These are phyloP conservation scores for Drosophila sproati DNA, from an alignment of 1,140 invertebrate species.

Conservation along the genomic window DNA sequence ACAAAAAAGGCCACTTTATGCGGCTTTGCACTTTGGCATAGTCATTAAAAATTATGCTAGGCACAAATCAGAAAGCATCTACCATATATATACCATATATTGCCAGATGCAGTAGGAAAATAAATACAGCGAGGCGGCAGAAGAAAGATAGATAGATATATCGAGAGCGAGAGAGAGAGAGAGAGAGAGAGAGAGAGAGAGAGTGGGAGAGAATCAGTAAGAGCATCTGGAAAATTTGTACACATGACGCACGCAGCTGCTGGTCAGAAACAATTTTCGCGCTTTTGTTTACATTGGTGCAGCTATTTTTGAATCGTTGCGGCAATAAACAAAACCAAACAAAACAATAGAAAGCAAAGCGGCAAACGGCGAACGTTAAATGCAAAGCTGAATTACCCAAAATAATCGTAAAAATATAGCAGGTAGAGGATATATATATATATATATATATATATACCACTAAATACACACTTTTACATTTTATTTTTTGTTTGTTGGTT, in stretches of 20 bases:
- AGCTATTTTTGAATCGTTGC: slow-evolving; percentile 77
- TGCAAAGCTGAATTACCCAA: slow-evolving; percentile 22
- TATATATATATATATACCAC: not conserved
- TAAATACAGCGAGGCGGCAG: slow-evolving; percentile 1
- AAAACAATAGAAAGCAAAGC: slow-evolving; percentile 59
- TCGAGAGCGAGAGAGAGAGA: not conserved
- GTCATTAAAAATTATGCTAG: slow-evolving; percentile 75
- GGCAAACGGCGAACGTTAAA: slow-evolving; percentile 25
- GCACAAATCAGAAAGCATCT: slow-evolving; percentile 39
- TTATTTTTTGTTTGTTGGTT: slow-evolving; percentile 24
- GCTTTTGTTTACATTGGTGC: slow-evolving; percentile 81
- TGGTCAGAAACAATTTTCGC: slow-evolving; percentile 53
- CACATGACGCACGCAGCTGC: slow-evolving; percentile 77
- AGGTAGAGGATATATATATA: slow-evolving; percentile 18
- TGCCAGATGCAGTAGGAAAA: slow-evolving; percentile 43
- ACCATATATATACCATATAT: slow-evolving; percentile 6
- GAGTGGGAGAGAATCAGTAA: slow-evolving; percentile 1
- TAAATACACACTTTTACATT: not conserved
- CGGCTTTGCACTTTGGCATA: slow-evolving; percentile 74
- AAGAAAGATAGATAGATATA: not conserved
- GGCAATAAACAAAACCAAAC: slow-evolving; percentile 76
- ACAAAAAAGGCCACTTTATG: slow-evolving; percentile 64
- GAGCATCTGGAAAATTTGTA: slow-evolving; percentile 77
- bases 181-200: not conserved
- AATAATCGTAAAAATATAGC: slow-evolving; percentile 65